Base-by-base conservation (phyloP, 2,797 vertebrate genomes). In the Diglossa cyanea region DNA sequence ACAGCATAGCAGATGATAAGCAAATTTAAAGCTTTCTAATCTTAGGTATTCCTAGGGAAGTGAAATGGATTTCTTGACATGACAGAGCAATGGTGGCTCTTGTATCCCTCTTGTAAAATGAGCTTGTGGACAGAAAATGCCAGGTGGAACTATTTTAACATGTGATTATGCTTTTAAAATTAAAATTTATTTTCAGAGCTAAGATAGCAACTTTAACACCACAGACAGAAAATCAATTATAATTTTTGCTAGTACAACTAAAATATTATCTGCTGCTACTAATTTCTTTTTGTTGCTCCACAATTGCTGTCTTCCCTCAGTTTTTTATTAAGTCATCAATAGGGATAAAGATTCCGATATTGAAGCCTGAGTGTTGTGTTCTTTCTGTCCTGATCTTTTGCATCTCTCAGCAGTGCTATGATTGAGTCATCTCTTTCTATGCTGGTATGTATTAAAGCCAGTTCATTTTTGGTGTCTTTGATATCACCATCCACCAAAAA, bases 151-250 rank as follows among this genome's bases (percentile, higher is more conserved):
- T 78, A 26, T 81, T 63, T 77, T 80, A 90, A 88, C 55, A 13
- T 53, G 42, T 72, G 63, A 90, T 90, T 85, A 74, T 57, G 71
- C 47, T 84, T 81, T 72, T 68, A 33, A 91, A 96, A 96, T 86
- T 53, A 94, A 55, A 90, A 95, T 93, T 57, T 90, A 81, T 90
- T 95, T 97, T 81, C 50, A 23, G 66, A 73, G 76, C 70, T 71
- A 90, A 94, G 83, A 83, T 93, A 93, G 78, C 85, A 95, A 74
- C 93, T 94, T 54, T 31, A 95, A 72, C 68, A 90, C 50, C 37
- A 48, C 80, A 61, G 96, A 93, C 96, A 96, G 93, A 97, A 97
- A 97, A 96, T 97, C 94, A 95, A 96, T 97, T 76, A 90, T 45
- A 77, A 72, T 86, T 95, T 96, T 96, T 94, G 68, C 93, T 78